Percentiles rank a stretch among this genome's conserved stretches.
phyloP scores from a whole-genome alignment of 1,140 invertebrate genomes.

The Acromyrmex charruanus region DNA sequence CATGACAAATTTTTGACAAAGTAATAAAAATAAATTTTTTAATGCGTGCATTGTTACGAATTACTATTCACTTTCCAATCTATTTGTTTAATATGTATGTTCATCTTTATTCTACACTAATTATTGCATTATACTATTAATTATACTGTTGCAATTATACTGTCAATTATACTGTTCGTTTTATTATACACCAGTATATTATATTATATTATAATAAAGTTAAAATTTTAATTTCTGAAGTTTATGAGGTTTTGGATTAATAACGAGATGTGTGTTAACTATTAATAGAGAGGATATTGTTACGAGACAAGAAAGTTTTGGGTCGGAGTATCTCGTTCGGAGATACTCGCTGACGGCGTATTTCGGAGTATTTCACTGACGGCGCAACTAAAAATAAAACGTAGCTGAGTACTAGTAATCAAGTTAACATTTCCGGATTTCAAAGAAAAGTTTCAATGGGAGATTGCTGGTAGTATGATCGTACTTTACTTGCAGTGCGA shows the following conservation, averaged over 20 bases:
- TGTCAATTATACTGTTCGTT: background rate
- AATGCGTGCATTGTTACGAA: background rate
- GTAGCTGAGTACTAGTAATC: slow-evolving; percentile 17
- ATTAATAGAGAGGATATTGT: background rate
- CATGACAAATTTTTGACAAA: background rate
- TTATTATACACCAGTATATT: background rate
- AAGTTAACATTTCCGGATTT: slow-evolving; percentile 35
- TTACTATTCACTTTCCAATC: background rate
- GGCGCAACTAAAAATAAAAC: background rate
- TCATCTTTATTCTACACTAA: background rate
- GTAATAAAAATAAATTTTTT: background rate
- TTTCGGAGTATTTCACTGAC: background rate
- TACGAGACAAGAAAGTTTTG: background rate
- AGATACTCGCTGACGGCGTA: too few species aligned
- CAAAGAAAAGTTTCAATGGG: slow-evolving; percentile 6
- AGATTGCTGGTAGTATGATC: slow-evolving; percentile 59
- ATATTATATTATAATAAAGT: slow-evolving; percentile 9
- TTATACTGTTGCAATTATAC: background rate
- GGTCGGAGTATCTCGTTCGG: background rate
- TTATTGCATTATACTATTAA: background rate
- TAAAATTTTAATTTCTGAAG: background rate
- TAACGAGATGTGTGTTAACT: background rate
- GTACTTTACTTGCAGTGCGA: slow-evolving; percentile 94
- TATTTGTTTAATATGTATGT: background rate
- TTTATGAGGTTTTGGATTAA: background rate